Conservation (phyloP, 2,113 vertebrate species). For the Rhinoptilus africanus region DNA sequence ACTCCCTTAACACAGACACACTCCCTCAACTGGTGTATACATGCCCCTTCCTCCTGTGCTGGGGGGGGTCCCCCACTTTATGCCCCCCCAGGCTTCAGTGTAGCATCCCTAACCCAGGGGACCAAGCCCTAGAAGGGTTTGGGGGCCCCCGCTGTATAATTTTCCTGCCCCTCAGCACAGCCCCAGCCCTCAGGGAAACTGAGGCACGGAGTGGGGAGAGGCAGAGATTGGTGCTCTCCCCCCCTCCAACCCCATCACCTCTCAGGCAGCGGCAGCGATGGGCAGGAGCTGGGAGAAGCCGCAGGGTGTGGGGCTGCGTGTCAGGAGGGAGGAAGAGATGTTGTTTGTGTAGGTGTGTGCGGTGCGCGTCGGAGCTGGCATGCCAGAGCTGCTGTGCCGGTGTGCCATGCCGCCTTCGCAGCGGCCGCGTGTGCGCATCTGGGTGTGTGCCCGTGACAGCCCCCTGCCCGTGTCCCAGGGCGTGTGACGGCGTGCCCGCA, state of each 20-base stretch:
- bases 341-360: constrained; percentile 26
- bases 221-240: not conserved
- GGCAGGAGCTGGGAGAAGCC: not conserved
- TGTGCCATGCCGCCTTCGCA: accelerated
- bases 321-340: not conserved
- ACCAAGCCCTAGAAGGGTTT: not conserved
- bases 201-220: not conserved
- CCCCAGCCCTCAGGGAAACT: not conserved
- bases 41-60: too few relatives aligned
- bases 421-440: accelerated
- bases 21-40: accelerated
- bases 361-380: not conserved
- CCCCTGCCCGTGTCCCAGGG: accelerated
- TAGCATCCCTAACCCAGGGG: not conserved
- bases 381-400: not conserved
- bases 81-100: too few relatives aligned
- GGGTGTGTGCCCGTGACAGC: accelerated
- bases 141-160: too few relatives aligned
- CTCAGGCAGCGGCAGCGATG: not conserved
- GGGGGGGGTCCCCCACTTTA: not conserved
- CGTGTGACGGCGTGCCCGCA: accelerated
- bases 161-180: not conserved
- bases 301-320: not conserved
- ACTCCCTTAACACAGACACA: too few relatives aligned
- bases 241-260: not conserved